Evolutionary conservation across 1,140 invertebrate species (phyloP).

Genomic region (Sweltsa coloradensis): DNA sequence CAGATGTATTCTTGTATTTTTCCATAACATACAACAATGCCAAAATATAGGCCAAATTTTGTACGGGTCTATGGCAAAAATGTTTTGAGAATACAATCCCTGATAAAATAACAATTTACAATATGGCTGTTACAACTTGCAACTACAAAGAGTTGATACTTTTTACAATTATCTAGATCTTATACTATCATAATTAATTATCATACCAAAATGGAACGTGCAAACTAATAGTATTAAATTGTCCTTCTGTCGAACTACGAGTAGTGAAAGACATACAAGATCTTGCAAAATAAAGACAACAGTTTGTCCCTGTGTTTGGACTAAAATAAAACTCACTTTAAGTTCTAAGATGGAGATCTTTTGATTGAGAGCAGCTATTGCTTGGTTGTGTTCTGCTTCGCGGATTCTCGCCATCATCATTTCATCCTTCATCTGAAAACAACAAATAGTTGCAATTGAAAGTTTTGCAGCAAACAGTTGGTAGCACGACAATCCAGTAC

Average conservation of each 20-base stretch:
- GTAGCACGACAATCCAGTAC: too few relatives aligned
- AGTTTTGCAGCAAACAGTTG: too few relatives aligned
- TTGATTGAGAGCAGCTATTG: constrained; percentile 87
- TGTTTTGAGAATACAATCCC: too few relatives aligned
- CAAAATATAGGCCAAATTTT: too few relatives aligned
- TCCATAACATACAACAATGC: too few relatives aligned
- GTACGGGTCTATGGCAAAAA: too few relatives aligned
- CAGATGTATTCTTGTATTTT: too few relatives aligned
- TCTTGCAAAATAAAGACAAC: background rate
- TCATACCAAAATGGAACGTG: background rate
- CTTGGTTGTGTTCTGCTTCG: constrained; percentile 87
- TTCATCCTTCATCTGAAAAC: constrained; percentile 75
- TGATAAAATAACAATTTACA: too few relatives aligned
- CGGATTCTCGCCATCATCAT: constrained; percentile 87
- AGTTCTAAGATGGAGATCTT: constrained; percentile 88
- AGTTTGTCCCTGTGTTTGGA: background rate
- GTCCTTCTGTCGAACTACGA: background rate
- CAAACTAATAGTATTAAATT: background rate
- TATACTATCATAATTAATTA: background rate
- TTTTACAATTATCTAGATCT: too few relatives aligned
- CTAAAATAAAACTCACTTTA: constrained; percentile 46
- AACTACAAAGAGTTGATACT: too few relatives aligned
- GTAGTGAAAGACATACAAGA: constrained; percentile 6
- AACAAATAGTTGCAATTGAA: too few relatives aligned
- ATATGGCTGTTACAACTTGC: too few relatives aligned